These are phyloP conservation scores for Cyrtonyx montezumae DNA, from an alignment of 2,113 vertebrate species.

Conservation along the genomic window DNA sequence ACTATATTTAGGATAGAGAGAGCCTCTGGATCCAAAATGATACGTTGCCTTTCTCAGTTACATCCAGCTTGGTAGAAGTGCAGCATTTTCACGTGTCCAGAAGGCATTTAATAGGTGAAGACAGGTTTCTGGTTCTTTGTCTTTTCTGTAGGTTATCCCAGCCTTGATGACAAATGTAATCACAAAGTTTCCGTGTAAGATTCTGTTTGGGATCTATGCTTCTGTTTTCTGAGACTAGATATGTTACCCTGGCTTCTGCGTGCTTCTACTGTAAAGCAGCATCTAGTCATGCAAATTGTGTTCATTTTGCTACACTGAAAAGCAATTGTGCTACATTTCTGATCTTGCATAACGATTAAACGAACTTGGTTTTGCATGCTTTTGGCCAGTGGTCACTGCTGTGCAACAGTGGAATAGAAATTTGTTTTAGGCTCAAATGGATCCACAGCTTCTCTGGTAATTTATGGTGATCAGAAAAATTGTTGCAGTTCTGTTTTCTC, in stretches of 20 bases:
- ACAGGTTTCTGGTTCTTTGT: neutral
- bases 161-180: neutral
- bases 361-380: neutral
- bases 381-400: neutral
- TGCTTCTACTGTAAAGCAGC: neutral
- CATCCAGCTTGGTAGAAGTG: neutral
- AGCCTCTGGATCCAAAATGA: neutral
- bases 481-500: neutral
- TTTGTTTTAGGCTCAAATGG: neutral
- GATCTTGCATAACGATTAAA: neutral
- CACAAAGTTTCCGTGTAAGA: neutral
- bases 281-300: neutral
- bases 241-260: neutral
- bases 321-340: neutral
- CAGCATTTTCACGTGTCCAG: neutral
- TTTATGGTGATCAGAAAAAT: neutral
- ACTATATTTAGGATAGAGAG: neutral
- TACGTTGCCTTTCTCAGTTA: neutral
- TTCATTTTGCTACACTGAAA: neutral
- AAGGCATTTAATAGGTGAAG: neutral
- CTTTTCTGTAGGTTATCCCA: neutral
- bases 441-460: fast-evolving
- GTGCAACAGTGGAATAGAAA: neutral
- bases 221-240: neutral
- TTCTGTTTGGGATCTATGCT: neutral